These are phyloP conservation scores for Propithecus perrieri DNA, from an alignment of 2,797 vertebrate species.

Conservation along the genomic window DNA sequence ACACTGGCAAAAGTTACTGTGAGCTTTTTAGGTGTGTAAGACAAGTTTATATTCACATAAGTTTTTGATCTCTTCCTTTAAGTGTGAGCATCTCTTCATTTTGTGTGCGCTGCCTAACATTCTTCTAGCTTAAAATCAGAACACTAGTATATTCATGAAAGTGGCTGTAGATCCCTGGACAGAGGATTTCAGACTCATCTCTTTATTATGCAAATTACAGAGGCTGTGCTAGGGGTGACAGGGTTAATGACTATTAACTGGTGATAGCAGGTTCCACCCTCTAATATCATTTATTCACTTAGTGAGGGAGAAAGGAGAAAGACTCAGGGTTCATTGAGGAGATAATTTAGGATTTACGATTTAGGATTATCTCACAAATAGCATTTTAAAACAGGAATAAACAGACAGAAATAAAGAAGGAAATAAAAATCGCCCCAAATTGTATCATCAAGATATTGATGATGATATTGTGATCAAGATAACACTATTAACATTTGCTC, in stretches of 20 bases:
- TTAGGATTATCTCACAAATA: conserved; percentile 24
- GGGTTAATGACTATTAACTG: conserved; percentile 38
- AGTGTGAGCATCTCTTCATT: neutral
- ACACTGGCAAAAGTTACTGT: neutral
- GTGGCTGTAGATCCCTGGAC: neutral
- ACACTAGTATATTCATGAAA: neutral
- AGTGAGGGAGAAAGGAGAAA: conserved; percentile 34
- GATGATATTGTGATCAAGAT: too few relatives aligned
- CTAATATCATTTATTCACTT: conserved; percentile 6
- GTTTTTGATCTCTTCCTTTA: neutral
- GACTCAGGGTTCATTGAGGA: neutral
- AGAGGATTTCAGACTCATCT: conserved; percentile 12
- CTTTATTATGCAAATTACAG: conserved; percentile 49
- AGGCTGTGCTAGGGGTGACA: neutral
- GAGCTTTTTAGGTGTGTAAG: neutral
- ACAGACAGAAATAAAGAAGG: neutral
- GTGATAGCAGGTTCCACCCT: conserved; percentile 27
- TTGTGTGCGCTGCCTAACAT: neutral
- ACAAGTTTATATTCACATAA: neutral
- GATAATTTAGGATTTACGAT: neutral
- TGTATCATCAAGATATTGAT: too few relatives aligned
- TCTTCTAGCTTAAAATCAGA: conserved; percentile 17
- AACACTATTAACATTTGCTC: conserved; percentile 20
- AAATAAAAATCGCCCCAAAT: conserved; percentile 20
- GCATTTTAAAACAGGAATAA: neutral